Evolutionary conservation across 2,113 vertebrate genomes (phyloP).

Genomic region (Pungitius pungitius): DNA sequence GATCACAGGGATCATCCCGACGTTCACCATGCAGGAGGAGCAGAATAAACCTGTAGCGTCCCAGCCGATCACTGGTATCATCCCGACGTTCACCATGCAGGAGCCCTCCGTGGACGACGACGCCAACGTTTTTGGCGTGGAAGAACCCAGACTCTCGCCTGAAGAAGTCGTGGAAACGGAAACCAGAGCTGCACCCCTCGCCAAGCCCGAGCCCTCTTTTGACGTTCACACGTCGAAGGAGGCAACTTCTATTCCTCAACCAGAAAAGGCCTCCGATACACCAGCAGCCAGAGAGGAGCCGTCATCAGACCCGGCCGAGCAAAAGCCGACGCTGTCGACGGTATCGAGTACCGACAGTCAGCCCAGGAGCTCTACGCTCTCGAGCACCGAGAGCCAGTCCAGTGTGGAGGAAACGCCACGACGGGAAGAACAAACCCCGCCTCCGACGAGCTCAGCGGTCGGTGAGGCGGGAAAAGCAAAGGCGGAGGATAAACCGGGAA

Average conservation of each 20-base stretch:
- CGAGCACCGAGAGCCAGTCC: constrained; percentile 60
- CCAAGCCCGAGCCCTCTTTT: constrained; percentile 46
- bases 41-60: too few relatives aligned
- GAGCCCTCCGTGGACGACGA: constrained; percentile 68
- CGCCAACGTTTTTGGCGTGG: constrained; percentile 51
- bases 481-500: constrained; percentile 65
- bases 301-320: constrained; percentile 37
- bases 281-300: constrained; percentile 31
- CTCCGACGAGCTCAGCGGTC: constrained; percentile 29
- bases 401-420: constrained; percentile 55
- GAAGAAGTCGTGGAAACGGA: constrained; percentile 47
- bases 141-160: constrained; percentile 42
- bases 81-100: constrained; percentile 59
- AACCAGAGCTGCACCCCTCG: constrained; percentile 32
- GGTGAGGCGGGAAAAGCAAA: constrained; percentile 31
- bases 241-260: constrained; percentile 19
- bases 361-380: constrained; percentile 50
- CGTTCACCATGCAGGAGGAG: too few relatives aligned
- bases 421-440: constrained; percentile 38
- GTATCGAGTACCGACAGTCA: constrained; percentile 61
- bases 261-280: constrained; percentile 18
- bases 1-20: constrained; percentile 54
- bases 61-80: too few relatives aligned
- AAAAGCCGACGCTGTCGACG: constrained; percentile 42
- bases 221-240: constrained; percentile 34